Base-by-base conservation (phyloP, 2,113 vertebrate species). In the Myotis brandtii region DNA sequence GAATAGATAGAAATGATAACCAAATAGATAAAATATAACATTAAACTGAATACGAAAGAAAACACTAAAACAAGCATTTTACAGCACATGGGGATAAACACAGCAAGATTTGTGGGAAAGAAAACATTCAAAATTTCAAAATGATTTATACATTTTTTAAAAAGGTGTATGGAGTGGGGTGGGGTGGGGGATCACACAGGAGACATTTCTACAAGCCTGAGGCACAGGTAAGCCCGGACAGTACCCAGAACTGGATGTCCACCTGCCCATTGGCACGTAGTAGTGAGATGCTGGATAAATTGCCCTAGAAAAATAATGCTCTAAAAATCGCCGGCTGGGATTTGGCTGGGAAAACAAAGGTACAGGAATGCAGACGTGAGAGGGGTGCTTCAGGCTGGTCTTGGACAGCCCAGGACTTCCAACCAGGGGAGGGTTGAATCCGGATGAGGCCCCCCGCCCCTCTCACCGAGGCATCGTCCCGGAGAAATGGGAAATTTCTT, bases 11-110 rank as follows among this genome's bases (percentile, higher is more conserved):
- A 90, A 79, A 73, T 46, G 56, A 23, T n/a, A 50, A 85, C 6
- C 72, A 48, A 54, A 82, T 10, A 70, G 23, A 48, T 2, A 81
- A 40, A 77, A 80, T 52, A 64, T 43, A 95, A 94, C 32, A 73
- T 37, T 76, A 70, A 3, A 88, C 21, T 14, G 8, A 83, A 84
- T 66, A 17, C 77, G 10, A 81, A 17, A 27, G 89, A 70, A 88
- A 80, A 96, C 27, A 56, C 43, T 93, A 89, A 95, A 91, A 43
- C 59, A 93, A 76, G 37, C 21, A 84, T 84, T 89, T 16, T 52
- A 25, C 20, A 88, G 25, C 72, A 89, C 11, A 50, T 11, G 25
- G 40, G 16, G 17, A 43, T 27, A 70, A 92, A 48, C 56, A 73
- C 83, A 4, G 4, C 34, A 90, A 72, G 30, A 81, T 30, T 92